phyloP scores from a whole-genome alignment of 2,888 invertebrate species.

The Heteromurus nitidus region DNA sequence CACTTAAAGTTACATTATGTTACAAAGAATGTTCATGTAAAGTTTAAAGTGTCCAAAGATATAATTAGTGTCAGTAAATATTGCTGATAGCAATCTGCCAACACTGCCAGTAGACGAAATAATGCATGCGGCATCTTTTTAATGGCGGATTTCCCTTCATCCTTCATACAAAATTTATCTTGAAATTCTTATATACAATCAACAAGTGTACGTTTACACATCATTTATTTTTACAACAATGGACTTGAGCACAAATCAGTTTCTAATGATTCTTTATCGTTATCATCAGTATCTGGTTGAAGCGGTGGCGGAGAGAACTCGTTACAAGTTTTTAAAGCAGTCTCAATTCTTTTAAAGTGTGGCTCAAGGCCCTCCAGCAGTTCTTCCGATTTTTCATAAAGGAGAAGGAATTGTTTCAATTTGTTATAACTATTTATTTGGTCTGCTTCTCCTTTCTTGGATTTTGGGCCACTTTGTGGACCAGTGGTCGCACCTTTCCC shows the following conservation, averaged over 20 bases:
- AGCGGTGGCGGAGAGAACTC: neutral
- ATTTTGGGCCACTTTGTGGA: neutral
- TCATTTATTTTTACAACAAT: slow-evolving; percentile 3
- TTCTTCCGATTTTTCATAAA: slow-evolving; percentile 52
- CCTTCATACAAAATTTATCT: too few species aligned
- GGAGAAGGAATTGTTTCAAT: slow-evolving; percentile 45
- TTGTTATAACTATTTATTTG: slow-evolving; percentile 44
- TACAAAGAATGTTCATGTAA: too few species aligned
- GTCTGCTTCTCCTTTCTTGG: slow-evolving; percentile 10
- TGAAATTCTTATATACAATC: too few species aligned
- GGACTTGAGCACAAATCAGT: slow-evolving; percentile 28
- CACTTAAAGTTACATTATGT: too few species aligned
- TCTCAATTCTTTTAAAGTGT: slow-evolving; percentile 34
- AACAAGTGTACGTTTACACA: too few species aligned
- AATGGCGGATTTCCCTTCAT: too few species aligned
- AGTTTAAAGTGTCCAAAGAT: too few species aligned
- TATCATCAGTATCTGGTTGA: neutral
- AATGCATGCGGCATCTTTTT: too few species aligned
- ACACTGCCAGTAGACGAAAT: too few species aligned
- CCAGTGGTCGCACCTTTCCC: neutral
- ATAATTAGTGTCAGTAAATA: too few species aligned
- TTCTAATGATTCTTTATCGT: slow-evolving; percentile 6
- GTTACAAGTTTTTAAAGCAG: slow-evolving; percentile 21
- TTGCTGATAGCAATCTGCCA: too few species aligned
- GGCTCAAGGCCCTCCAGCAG: slow-evolving; percentile 42